Conservation (phyloP, 2,888 invertebrate genomes). For the Pollenia angustigena region DNA sequence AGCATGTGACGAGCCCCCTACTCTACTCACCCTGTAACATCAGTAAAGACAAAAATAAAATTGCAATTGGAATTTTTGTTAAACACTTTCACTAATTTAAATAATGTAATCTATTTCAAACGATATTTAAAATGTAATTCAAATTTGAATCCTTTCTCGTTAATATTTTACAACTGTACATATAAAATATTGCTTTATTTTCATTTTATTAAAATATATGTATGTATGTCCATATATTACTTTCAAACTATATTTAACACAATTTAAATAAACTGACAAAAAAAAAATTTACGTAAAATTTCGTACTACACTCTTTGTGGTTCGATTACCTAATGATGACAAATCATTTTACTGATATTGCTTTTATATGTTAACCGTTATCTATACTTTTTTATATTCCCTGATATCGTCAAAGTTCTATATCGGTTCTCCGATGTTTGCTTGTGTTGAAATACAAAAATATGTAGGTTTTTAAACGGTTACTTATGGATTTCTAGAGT, state of each 20-base stretch:
- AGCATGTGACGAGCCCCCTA: constrained; percentile 74
- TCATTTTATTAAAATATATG: too few species aligned
- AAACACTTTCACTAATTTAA: constrained; percentile 33
- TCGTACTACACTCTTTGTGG: constrained; percentile 54
- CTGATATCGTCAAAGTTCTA: constrained; percentile 68
- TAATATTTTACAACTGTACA: neutral
- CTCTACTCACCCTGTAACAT: constrained; percentile 75
- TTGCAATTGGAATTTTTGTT: neutral
- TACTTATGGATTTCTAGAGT: constrained; percentile 57
- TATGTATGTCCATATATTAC: too few species aligned
- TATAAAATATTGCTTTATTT: too few species aligned
- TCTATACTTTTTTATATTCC: constrained; percentile 64
- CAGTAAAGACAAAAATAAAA: constrained; percentile 39
- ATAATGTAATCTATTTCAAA: neutral
- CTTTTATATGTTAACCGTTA: constrained; percentile 75
- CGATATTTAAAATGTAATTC: neutral
- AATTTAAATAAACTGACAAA: constrained; percentile 8
- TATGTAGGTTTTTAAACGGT: constrained; percentile 47
- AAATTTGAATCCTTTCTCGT: neutral
- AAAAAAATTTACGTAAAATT: constrained; percentile 16
- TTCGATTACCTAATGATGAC: constrained; percentile 75
- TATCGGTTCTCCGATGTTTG: constrained; percentile 61
- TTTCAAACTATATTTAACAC: neutral
- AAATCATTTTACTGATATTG: constrained; percentile 74
- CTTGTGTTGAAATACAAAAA: constrained; percentile 55